phyloP scores from a whole-genome alignment of 2,888 invertebrate species.

The Dilophus febrilis region DNA sequence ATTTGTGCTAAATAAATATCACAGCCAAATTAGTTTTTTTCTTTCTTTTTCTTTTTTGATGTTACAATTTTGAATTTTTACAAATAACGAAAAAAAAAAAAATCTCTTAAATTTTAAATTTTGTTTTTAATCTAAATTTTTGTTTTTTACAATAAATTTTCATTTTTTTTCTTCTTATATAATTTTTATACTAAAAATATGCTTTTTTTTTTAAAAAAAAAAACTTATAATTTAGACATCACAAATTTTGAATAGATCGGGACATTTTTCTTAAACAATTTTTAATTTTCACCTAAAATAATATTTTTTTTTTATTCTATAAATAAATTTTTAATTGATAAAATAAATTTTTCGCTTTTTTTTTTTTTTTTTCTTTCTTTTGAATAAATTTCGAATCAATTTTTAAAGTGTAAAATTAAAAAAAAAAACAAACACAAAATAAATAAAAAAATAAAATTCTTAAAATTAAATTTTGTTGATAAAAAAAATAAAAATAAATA shows the following conservation, averaged over 20 bases:
- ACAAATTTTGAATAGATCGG: slow-evolving; percentile 31
- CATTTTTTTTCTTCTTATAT: slow-evolving; percentile 25
- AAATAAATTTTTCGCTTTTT: slow-evolving; percentile 32
- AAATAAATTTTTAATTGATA: slow-evolving; percentile 26
- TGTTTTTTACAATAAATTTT: background rate
- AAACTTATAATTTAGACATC: slow-evolving; percentile 27
- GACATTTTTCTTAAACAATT: slow-evolving; percentile 25
- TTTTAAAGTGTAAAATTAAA: too few relatives aligned
- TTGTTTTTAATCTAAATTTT: slow-evolving; percentile 9
- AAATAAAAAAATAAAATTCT: too few relatives aligned
- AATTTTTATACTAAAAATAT: slow-evolving; percentile 17
- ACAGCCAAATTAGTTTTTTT: slow-evolving; percentile 9
- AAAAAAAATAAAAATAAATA: too few relatives aligned
- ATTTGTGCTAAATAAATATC: too few relatives aligned
- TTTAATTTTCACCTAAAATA: slow-evolving; percentile 30
- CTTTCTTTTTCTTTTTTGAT: too few relatives aligned
- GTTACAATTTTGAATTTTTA: slow-evolving; percentile 6
- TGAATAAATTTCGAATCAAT: too few relatives aligned
- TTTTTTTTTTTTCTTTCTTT: slow-evolving; percentile 16
- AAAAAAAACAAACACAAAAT: too few relatives aligned
- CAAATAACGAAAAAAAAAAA: too few relatives aligned
- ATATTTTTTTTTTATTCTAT: slow-evolving; percentile 25
- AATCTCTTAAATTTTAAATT: too few relatives aligned
- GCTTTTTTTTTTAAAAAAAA: slow-evolving; percentile 16
- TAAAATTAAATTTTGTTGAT: too few relatives aligned